Evolutionary conservation across 2,113 vertebrate species (phyloP).

Genomic region (Trogon melanurus): DNA sequence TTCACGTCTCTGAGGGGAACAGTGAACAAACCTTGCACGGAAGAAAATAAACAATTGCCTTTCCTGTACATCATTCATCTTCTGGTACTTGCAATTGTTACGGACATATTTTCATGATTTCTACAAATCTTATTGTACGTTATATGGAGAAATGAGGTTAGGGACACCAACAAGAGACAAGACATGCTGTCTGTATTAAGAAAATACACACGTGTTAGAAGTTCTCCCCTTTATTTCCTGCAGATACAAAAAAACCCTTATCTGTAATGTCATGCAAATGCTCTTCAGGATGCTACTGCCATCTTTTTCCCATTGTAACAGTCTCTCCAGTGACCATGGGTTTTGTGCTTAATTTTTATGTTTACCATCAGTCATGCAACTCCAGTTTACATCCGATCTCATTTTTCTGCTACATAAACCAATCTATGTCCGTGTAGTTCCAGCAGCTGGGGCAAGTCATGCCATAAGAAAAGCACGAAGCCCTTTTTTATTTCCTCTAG

Average conservation of each 20-base stretch:
- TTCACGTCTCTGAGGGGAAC: not conserved
- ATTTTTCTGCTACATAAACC: conserved; percentile 59
- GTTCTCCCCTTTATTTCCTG: not conserved
- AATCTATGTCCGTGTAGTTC: conserved; percentile 27
- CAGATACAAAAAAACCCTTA: not conserved
- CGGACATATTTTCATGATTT: not conserved
- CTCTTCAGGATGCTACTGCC: not conserved
- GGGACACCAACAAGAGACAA: not conserved
- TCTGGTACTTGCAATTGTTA: not conserved
- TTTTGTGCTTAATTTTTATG: conserved; percentile 47
- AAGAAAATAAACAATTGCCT: not conserved
- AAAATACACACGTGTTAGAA: not conserved
- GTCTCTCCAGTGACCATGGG: not conserved
- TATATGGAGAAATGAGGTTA: not conserved
- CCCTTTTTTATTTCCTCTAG: not conserved
- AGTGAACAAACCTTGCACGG: not conserved
- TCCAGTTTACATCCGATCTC: conserved; percentile 49
- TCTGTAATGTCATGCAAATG: not conserved
- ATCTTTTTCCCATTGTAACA: not conserved
- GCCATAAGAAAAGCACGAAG: not conserved
- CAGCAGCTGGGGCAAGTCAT: conserved; percentile 34
- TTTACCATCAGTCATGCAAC: conserved; percentile 41
- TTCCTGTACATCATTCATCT: not conserved
- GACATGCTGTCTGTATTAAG: not conserved
- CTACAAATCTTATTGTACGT: not conserved